Evolutionary conservation across 2,797 vertebrate species (phyloP), one percentile per base, ranked within the genome.

Genomic region (Poecilia velifera): DNA sequence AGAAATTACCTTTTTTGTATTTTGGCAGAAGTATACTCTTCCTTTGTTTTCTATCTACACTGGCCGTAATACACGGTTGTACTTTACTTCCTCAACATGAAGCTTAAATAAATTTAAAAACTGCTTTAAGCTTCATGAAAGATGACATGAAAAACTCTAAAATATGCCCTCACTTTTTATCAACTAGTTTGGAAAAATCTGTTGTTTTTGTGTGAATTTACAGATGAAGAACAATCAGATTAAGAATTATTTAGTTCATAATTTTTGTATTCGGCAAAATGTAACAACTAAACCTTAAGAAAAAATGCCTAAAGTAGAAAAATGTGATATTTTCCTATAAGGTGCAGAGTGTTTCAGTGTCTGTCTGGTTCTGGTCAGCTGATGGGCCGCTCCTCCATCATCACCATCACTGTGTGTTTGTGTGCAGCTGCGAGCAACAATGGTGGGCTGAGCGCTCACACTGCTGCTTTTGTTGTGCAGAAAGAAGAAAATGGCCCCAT

Each of bases 391-490:
- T 77, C 47, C 84, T 59, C 85, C 83, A 64, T 86, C 80, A 34
- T 79, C 77, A 18, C 36, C 72, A 36, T 76, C 80, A 47, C 57
- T 59, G 75, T 75, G 75, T 85, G 78, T 87, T 74, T 87, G 84
- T 84, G 78, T 76, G 72, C 87, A 88, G 87, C 89, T 90, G 90
- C 79, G 77, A 90, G 89, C 85, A 87, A 82, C 79, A 76, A 85
- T 78, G 3, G 89, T 91, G 89, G 87, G 89, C 79, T 82, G 86
- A 85, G 55, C 1, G 41, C 14, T 72, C 84, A 93, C 88, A 93
- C 81, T 92, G 82, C 71, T 7, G 62, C 53, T 87, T 91, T 94
- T 94, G 92, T 94, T 86, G 73, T 82, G 66, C 31, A 80, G 83
- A 53, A 84, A 90, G 79, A 83, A 78, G 46, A 76, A 88, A 86